These are phyloP conservation scores for Acanthis flammea DNA, from an alignment of 2,797 vertebrate species.

Conservation along the genomic window DNA sequence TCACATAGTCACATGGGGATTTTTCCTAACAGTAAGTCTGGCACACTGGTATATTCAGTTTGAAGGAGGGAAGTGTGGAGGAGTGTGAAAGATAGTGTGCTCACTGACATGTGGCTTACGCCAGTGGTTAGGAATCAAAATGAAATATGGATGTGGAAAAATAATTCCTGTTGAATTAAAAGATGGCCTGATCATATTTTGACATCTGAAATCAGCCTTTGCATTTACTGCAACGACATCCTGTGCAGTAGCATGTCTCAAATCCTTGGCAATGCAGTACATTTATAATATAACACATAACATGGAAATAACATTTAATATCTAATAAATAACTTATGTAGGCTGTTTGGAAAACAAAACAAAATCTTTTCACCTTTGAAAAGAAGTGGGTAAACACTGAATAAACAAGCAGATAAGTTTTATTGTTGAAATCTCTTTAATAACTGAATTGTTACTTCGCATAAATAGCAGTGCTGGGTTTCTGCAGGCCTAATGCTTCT, in stretches of 20 bases:
- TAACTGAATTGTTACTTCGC: background rate
- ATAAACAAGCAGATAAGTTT: background rate
- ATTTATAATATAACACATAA: background rate
- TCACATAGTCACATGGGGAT: background rate
- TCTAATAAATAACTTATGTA: too few relatives aligned
- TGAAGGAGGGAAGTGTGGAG: background rate
- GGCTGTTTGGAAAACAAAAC: background rate
- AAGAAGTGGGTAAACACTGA: background rate
- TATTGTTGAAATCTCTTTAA: background rate
- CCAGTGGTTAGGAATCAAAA: background rate
- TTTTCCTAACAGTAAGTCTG: conserved; percentile 17
- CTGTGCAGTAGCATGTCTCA: background rate
- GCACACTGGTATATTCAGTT: background rate
- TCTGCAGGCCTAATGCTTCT: background rate
- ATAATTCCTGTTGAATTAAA: background rate
- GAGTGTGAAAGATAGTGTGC: background rate
- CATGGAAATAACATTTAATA: background rate
- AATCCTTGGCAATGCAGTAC: background rate
- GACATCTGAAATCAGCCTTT: background rate
- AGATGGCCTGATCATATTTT: background rate
- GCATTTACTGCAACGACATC: background rate
- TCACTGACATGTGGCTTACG: background rate
- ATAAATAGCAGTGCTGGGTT: background rate
- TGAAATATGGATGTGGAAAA: background rate
- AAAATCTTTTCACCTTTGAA: background rate